Evolutionary conservation across 2,113 vertebrate species (phyloP), one percentile per base, ranked within the genome.

Genomic region (Maccullochella peelii): DNA sequence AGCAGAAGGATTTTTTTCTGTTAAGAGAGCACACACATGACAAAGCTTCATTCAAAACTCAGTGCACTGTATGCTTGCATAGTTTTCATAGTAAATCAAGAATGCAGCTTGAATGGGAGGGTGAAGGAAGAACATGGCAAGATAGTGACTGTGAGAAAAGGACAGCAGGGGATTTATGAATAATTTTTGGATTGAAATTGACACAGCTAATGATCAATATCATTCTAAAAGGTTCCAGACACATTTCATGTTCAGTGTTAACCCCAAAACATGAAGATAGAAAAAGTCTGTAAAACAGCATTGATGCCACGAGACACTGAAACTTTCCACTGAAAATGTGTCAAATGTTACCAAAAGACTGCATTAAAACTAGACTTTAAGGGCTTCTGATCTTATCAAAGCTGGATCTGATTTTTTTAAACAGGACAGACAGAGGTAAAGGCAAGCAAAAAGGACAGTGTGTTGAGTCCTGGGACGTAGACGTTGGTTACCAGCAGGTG

Each of bases 401-500:
- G 25, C 6, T 20, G 10, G 18, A 40, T 40, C 5, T 0, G 12
- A n/a, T 23, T 6, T 5, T 27, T 44, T 27, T 5, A 36, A 54
- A 52, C 2, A n/a, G 4, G 4, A 75, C 63, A 49, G 42, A 66
- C 16, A 52, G 70, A 80, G 27, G 62, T 54, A 12, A 54, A 85
- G 57, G n/a, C 71, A 83, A 38, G 79, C 21, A 73, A 2, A 76
- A 65, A 69, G 67, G 42, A 57, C 27, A 47, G 27, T 20, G 59
- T 62, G 80, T 49, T 5, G 68, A 30, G 58, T 77, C 61, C 70
- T 89, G 68, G 84, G 79, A 75, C 68, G 67, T 50, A 77, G 79
- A 82, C 73, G 73, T 40, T 36, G 30, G 58, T 81, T 80, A 79
- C 62, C 86, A 69, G 89, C 94, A 94, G 93, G 92, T 94, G 93